phyloP scores from a whole-genome alignment of 2,797 vertebrate genomes.

The Enteromius argenteus region DNA sequence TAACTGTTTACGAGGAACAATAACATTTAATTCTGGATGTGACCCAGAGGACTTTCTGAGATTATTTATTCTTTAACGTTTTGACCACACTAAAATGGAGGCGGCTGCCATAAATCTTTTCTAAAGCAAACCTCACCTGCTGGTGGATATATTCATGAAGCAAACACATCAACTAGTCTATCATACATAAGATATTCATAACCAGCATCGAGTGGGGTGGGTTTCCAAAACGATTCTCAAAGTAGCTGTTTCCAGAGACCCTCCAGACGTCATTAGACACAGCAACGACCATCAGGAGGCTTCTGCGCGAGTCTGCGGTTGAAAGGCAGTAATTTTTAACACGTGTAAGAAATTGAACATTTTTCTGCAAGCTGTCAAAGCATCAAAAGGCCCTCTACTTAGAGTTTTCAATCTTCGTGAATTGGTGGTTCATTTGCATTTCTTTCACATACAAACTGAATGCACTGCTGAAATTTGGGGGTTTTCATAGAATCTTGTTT shows the following conservation, averaged over 20 bases:
- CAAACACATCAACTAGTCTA: neutral
- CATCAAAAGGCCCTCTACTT: conserved; percentile 28
- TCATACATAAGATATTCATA: conserved; percentile 28
- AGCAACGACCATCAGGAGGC: conserved; percentile 22
- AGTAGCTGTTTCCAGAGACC: conserved; percentile 17
- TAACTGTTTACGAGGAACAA: neutral
- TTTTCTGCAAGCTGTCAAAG: conserved; percentile 27
- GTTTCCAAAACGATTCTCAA: conserved; percentile 8
- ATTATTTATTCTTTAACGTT: neutral
- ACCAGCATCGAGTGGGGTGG: neutral
- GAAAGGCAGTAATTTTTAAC: conserved; percentile 36
- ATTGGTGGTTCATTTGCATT: conserved; percentile 30
- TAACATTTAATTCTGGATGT: neutral
- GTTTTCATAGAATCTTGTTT: neutral
- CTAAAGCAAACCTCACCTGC: neutral
- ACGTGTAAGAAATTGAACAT: conserved; percentile 33
- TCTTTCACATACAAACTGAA: conserved; percentile 14
- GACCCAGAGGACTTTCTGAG: neutral
- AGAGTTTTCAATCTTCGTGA: conserved; percentile 22
- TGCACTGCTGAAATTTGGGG: conserved; percentile 5
- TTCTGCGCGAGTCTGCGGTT: conserved; percentile 21
- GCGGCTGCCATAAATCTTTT: neutral
- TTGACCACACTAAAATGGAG: neutral
- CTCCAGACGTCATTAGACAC: conserved; percentile 4
- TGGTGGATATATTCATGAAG: neutral